These are phyloP conservation scores for Sylvilagus floridanus DNA, from an alignment of 2,797 vertebrate species.

Conservation along the genomic window DNA sequence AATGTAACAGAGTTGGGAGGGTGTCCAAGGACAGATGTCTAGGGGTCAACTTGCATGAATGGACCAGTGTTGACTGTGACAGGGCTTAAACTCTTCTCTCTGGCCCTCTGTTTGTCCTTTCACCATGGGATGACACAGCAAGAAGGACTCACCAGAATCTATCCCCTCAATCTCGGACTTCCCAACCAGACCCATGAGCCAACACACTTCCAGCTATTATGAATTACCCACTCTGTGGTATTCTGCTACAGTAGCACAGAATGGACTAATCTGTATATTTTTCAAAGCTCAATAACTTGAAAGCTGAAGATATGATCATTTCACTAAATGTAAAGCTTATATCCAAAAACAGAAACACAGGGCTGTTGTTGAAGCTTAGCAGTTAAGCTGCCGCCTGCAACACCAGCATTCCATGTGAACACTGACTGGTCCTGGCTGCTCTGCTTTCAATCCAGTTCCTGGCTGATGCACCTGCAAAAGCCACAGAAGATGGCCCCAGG, in stretches of 20 bases:
- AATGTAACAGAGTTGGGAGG: background rate
- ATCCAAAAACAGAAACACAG: background rate
- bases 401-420: no score
- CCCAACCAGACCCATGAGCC: background rate
- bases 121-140: background rate
- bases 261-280: background rate
- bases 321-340: background rate
- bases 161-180: background rate
- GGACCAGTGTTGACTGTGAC: background rate
- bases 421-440: no score
- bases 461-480: no score
- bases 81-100: background rate
- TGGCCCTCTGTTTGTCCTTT: no score
- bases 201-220: background rate
- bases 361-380: no score
- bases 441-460: no score
- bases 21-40: background rate
- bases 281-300: background rate
- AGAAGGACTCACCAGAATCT: background rate
- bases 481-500: no score
- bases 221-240: background rate
- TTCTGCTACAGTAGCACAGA: background rate
- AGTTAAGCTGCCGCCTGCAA: no score
- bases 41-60: background rate
- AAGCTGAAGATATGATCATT: slow-evolving; percentile 30